Conservation (phyloP, 2,888 invertebrate species). For the Tubulanus polymorphus region DNA sequence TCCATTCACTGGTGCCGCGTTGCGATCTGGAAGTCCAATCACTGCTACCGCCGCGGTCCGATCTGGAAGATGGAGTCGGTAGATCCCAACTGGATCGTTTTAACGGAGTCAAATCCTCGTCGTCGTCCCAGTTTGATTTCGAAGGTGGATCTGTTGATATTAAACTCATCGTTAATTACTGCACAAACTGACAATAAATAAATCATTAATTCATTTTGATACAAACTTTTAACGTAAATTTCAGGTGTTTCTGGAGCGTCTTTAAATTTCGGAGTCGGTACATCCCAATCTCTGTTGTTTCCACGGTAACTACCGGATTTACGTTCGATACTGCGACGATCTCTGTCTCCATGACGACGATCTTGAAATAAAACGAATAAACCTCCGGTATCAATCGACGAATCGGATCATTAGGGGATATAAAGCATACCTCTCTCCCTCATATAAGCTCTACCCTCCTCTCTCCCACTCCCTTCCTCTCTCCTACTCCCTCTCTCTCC, state of each 20-base stretch:
- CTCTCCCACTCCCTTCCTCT: neutral
- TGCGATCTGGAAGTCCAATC: constrained; percentile 9
- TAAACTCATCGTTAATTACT: too few species aligned
- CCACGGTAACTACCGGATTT: constrained; percentile 6
- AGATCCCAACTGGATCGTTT: constrained; percentile 81
- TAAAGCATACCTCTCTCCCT: neutral
- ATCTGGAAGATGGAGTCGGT: constrained; percentile 67
- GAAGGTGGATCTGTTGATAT: constrained; percentile 61
- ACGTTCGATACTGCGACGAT: neutral
- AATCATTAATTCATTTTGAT: neutral
- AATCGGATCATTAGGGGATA: neutral
- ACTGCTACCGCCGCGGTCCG: constrained; percentile 16
- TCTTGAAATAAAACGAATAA: neutral
- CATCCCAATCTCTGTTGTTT: constrained; percentile 46
- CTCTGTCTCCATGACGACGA: neutral
- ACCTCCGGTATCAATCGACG: too few species aligned
- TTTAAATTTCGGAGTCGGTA: constrained; percentile 57
- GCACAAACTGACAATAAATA: neutral
- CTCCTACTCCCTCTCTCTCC: constrained; percentile 10
- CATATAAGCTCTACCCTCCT: neutral
- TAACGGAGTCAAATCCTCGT: constrained; percentile 56
- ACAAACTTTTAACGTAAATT: constrained; percentile 57
- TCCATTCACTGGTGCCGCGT: constrained; percentile 8
- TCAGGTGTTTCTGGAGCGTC: constrained; percentile 86
- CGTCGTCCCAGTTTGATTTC: constrained; percentile 61